phyloP scores from a whole-genome alignment of 2,113 vertebrate species.

The Calonectris borealis region DNA sequence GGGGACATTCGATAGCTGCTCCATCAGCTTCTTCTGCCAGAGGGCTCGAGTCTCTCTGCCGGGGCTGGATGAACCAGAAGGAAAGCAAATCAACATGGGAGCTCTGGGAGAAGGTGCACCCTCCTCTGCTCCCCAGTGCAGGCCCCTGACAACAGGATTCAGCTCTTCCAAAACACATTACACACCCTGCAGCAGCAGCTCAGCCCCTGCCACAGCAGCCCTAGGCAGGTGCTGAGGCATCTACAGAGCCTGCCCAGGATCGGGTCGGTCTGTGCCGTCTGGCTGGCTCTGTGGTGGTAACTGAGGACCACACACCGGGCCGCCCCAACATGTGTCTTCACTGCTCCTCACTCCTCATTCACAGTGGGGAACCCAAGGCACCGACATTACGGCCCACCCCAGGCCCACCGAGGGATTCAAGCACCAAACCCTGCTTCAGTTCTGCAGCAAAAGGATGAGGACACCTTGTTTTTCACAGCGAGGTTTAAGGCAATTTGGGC shows the following conservation, averaged over 20 bases:
- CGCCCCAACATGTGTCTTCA: rapidly evolving
- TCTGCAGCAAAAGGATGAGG: background rate
- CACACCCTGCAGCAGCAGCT: background rate
- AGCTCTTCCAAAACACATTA: background rate
- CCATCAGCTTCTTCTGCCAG: slow-evolving; percentile 74
- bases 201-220: background rate
- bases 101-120: background rate
- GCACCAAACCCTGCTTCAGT: background rate
- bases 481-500: background rate
- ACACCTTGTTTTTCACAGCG: background rate
- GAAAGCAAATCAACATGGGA: background rate
- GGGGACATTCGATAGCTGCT: slow-evolving; percentile 80
- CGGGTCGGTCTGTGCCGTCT: background rate
- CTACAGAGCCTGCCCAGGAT: background rate
- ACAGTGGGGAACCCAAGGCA: background rate
- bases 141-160: background rate
- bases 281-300: background rate
- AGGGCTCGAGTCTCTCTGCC: slow-evolving; percentile 63
- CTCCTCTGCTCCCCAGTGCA: background rate
- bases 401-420: background rate
- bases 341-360: background rate
- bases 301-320: background rate
- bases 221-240: background rate
- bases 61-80: slow-evolving; percentile 44
- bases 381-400: rapidly evolving